Evolutionary conservation across 2,888 invertebrate species (phyloP).

Genomic region (Andricus curvator): DNA sequence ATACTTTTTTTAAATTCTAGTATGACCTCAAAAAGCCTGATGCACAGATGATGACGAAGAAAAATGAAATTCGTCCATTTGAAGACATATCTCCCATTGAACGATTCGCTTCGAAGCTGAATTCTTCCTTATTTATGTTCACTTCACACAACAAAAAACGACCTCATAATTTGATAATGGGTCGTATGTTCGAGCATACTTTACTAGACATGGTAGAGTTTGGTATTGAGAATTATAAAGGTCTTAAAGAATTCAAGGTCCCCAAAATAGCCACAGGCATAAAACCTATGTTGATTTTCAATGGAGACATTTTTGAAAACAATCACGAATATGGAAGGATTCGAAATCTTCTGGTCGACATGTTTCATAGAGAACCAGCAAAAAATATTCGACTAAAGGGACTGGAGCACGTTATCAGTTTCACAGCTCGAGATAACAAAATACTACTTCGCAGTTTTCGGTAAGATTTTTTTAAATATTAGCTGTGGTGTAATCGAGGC

Average conservation of each 20-base stretch:
- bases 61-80: constrained; percentile 95
- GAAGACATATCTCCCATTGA: constrained; percentile 90
- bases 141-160: constrained; percentile 96
- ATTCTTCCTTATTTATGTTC: constrained; percentile 93
- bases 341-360: constrained; percentile 93
- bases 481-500: neutral
- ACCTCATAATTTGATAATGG: constrained; percentile 94
- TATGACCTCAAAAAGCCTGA: constrained; percentile 93
- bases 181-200: constrained; percentile 93
- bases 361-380: constrained; percentile 92
- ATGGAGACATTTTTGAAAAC: constrained; percentile 94
- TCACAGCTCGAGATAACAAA: constrained; percentile 90
- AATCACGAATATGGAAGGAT: constrained; percentile 89
- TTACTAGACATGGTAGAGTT: constrained; percentile 98
- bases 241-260: constrained; percentile 88
- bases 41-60: constrained; percentile 86
- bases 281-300: constrained; percentile 95
- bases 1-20: constrained; percentile 69
- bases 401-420: constrained; percentile 94
- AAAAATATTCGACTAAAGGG: constrained; percentile 93
- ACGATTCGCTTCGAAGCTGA: constrained; percentile 88
- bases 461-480: constrained; percentile 67
- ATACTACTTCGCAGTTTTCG: constrained; percentile 88
- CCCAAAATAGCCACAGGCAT: constrained; percentile 89
- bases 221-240: constrained; percentile 90